Evolutionary conservation across 2,888 invertebrate species (phyloP).

Genomic region (Blomia tropicalis): DNA sequence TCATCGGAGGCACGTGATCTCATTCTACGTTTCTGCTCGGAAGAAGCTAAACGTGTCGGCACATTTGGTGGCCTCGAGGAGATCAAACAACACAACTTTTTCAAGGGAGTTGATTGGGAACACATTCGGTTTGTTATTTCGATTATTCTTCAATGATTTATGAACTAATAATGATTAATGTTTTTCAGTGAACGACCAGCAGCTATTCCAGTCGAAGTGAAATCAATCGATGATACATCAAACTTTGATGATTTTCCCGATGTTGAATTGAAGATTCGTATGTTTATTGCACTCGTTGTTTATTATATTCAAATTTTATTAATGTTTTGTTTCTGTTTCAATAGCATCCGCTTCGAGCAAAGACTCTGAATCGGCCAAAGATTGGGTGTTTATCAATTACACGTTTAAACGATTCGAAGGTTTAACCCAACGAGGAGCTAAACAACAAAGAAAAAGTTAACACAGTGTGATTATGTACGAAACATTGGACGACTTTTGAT

Average conservation of each 20-base stretch:
- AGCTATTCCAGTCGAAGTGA: slow-evolving; percentile 90
- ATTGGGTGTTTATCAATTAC: slow-evolving; percentile 99
- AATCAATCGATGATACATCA: slow-evolving; percentile 97
- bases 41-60: slow-evolving; percentile 79
- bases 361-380: slow-evolving; percentile 69
- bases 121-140: slow-evolving; percentile 66
- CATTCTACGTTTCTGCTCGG: slow-evolving; percentile 84
- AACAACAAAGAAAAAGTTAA: slow-evolving; percentile 26
- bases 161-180: no score
- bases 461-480: no score
- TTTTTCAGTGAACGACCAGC: slow-evolving; percentile 72
- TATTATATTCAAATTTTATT: background rate
- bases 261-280: slow-evolving; percentile 94
- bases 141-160: background rate
- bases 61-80: slow-evolving; percentile 80
- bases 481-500: no score
- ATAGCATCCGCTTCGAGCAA: slow-evolving; percentile 69
- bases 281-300: slow-evolving; percentile 40
- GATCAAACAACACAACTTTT: slow-evolving; percentile 75
- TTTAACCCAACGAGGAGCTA: slow-evolving; percentile 58
- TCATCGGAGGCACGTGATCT: slow-evolving; percentile 92
- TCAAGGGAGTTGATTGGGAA: slow-evolving; percentile 88
- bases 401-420: slow-evolving; percentile 99
- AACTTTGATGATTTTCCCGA: slow-evolving; percentile 99
- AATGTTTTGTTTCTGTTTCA: slow-evolving; percentile 38